Base-by-base conservation (phyloP, 2,888 invertebrate genomes). In the Philereme transversata region DNA sequence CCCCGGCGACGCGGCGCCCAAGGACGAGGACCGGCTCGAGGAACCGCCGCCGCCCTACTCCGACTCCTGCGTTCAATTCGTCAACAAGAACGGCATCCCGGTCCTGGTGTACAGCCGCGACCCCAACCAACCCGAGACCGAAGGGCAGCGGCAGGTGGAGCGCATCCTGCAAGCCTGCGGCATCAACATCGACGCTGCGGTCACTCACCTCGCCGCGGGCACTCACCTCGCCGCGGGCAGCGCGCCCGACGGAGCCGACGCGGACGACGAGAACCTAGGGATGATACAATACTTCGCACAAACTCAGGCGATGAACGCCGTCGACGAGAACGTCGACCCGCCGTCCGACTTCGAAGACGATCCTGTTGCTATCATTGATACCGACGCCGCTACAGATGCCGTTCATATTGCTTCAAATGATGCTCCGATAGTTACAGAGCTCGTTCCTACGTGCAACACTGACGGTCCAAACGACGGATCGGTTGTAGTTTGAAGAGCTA, bases 31-130 rank as follows among this genome's bases (percentile, higher is more conserved):
- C 40, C 36, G 8, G 4, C 10, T 51, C 11, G 87, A 86, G 33
- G 86, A 87, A 10, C 83, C 86, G 0, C 90, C 90, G 0, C 90
- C 90, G 0, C 87, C 90, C 0, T 90, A 90, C 74, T 83, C 87
- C 5, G 84, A 82, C 6, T 86, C 85, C 64, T 79, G 79, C 70
- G 81, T 82, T 0, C 64, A 81, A 4, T 81, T 79, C 70, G 63
- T 76, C 7, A 75, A 78, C 51, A 83, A 83, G 57, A 72, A 78
- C 41, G 80, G 76, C 0, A 56, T 70, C 0, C 83, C 85, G 0
- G 82, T 85, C 0, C 76, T 79, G 11, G 71, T 82, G 60, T 74
- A 72, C 65, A 70, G 68, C 10, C 73, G 67, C 36, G 41, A 50
- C 7, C 40, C 7, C 49, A 22, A 7, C 45, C 6, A 7, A 2